Evolutionary conservation across 1,140 invertebrate genomes (phyloP).

Genomic region (Drosophila leontia): DNA sequence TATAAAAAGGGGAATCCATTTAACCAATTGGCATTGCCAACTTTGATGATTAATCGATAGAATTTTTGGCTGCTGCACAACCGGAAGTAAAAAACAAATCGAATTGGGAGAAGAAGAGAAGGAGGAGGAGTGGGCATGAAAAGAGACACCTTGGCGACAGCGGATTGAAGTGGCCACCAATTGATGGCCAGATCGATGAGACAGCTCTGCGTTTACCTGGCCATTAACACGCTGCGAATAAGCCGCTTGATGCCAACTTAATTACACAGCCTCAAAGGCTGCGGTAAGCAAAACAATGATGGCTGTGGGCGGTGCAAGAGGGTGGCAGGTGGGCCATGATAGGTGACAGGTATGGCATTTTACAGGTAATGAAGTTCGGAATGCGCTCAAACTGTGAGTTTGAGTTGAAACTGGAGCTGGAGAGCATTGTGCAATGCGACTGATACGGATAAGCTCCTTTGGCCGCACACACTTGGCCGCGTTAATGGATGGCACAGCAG

Average conservation of each 20-base stretch:
- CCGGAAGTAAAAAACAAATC: constrained; percentile 37
- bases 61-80: constrained; percentile 55
- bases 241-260: constrained; percentile 51
- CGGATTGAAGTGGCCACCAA: constrained; percentile 13
- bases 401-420: background rate
- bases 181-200: constrained; percentile 36
- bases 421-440: constrained; percentile 24
- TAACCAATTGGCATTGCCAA: constrained; percentile 55
- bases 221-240: constrained; percentile 53
- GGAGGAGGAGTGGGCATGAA: background rate
- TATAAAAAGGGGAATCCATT: constrained; percentile 11
- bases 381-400: constrained; percentile 23
- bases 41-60: constrained; percentile 73
- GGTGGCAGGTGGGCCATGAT: background rate
- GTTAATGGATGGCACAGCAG: constrained; percentile 42
- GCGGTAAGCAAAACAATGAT: constrained; percentile 38
- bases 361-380: constrained; percentile 32
- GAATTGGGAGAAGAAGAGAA: constrained; percentile 4
- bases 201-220: constrained; percentile 42
- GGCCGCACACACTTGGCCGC: constrained; percentile 36
- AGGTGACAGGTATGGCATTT: constrained; percentile 15
- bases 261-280: constrained; percentile 63
- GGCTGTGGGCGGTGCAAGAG: background rate
- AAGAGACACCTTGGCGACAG: constrained; percentile 28
- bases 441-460: constrained; percentile 46